Evolutionary conservation across 2,888 invertebrate species (phyloP), one percentile per base, ranked within the genome.

Genomic region (Drosophila buzzatii): DNA sequence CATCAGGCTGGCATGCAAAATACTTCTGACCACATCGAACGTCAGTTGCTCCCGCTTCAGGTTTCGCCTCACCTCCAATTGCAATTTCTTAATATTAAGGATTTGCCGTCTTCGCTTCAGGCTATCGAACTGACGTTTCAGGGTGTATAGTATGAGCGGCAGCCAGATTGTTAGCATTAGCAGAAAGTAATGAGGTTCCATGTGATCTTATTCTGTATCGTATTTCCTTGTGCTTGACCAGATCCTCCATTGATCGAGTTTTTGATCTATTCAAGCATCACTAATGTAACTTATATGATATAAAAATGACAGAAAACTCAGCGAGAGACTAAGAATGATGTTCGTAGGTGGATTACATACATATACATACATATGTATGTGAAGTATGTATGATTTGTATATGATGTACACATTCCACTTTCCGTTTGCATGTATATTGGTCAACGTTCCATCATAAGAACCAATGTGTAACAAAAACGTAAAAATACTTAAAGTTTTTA

Each of bases 11-110:
- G 51, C 33, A 3, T 55, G 79, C 37, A 77, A 42, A 8, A 39
- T 31, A 10, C 39, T 44, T 16, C 57, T 51, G n/a, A 59, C 23
- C 20, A 18, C 12, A 8, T 76, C 31, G n/a, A 73, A 58, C 0
- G 41, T 53, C 10, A 51, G 14, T 9, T 80, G 66, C 31, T 79
- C 72, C 35, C 18, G 18, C 33, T 73, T 80, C 3, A 80, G 18
- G 3, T 63, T 73, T 53, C 73, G 61, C 9, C 81, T 42, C n/a
- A 67, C 58, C 18, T 80, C 59, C 37, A 55, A 59, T 45, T 80
- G 79, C 20, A 76, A 8, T 7, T 39, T 44, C 39, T 72, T 76
- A 1, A 76, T 47, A 7, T 27, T 27, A 3, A 3, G 9, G 5
- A 74, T 67, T 16, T 56, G 69, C 0, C 14, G 44, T 9, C n/a